Evolutionary conservation across 2,888 invertebrate species (phyloP).

Genomic region (Xestia xanthographa): DNA sequence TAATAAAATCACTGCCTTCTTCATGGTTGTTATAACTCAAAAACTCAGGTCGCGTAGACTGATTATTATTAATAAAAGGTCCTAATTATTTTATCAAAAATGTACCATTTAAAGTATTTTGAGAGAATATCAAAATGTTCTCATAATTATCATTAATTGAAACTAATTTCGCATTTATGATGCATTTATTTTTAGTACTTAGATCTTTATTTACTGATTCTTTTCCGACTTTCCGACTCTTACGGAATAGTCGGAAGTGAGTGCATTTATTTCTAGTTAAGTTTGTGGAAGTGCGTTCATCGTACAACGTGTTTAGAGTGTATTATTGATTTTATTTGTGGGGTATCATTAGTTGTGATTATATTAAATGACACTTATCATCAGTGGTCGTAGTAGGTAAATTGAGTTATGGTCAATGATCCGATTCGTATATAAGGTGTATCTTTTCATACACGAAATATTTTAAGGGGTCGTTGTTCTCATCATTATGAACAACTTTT

Average conservation of each 20-base stretch:
- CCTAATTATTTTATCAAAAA: neutral
- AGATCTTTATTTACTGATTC: slow-evolving; percentile 48
- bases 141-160: slow-evolving; percentile 25
- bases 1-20: neutral
- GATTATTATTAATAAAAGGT: slow-evolving; percentile 45
- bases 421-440: neutral
- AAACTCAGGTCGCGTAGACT: neutral
- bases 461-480: no score
- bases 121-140: slow-evolving; percentile 37
- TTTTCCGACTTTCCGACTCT: slow-evolving; percentile 12
- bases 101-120: slow-evolving; percentile 39
- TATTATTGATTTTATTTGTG: slow-evolving; percentile 58
- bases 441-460: no score
- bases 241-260: neutral
- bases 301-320: slow-evolving; percentile 40
- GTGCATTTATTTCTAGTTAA: slow-evolving; percentile 56
- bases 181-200: slow-evolving; percentile 62
- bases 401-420: neutral
- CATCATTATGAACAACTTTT: no score
- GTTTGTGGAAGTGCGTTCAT: slow-evolving; percentile 48
- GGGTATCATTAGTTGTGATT: slow-evolving; percentile 44
- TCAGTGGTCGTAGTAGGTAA: neutral
- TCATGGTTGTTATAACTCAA: neutral
- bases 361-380: slow-evolving; percentile 5
- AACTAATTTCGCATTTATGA: slow-evolving; percentile 57